phyloP scores from a whole-genome alignment of 2,888 invertebrate species.

The Galeruca laticollis region DNA sequence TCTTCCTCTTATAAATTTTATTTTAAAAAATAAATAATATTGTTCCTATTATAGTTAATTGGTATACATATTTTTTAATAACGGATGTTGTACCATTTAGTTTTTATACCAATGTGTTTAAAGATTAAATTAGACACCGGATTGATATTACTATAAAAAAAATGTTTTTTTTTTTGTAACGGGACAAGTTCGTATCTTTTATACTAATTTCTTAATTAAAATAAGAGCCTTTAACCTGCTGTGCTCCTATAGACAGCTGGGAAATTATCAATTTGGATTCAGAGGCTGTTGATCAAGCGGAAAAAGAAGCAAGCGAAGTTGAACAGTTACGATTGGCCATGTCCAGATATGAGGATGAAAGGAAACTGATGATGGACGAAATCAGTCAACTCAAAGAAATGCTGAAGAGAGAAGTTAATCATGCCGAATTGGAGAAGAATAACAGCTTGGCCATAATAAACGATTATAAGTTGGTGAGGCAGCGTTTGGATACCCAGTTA shows the following conservation, averaged over 20 bases:
- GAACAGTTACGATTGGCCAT: conserved; percentile 71
- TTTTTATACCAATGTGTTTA: too few species aligned
- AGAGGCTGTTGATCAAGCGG: conserved; percentile 73
- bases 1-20: too few species aligned
- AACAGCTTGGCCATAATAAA: conserved; percentile 85
- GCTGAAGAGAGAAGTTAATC: conserved; percentile 80
- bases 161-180: too few species aligned
- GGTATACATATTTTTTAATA: too few species aligned
- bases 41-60: too few species aligned
- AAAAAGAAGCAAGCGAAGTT: conserved; percentile 71
- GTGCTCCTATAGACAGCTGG: conserved; percentile 64
- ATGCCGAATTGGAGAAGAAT: conserved; percentile 78
- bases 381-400: conserved; percentile 78
- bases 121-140: too few species aligned
- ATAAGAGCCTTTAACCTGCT: conserved; percentile 33
- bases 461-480: conserved; percentile 94
- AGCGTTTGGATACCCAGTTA: conserved; percentile 86
- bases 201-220: background rate
- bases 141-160: too few species aligned
- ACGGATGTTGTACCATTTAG: too few species aligned
- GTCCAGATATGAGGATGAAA: conserved; percentile 78
- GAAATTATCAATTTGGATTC: conserved; percentile 67
- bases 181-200: background rate
- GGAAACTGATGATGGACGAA: conserved; percentile 66
- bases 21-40: too few species aligned